Base-by-base conservation (phyloP, 2,888 invertebrate species). In the Galerucella pusilla region DNA sequence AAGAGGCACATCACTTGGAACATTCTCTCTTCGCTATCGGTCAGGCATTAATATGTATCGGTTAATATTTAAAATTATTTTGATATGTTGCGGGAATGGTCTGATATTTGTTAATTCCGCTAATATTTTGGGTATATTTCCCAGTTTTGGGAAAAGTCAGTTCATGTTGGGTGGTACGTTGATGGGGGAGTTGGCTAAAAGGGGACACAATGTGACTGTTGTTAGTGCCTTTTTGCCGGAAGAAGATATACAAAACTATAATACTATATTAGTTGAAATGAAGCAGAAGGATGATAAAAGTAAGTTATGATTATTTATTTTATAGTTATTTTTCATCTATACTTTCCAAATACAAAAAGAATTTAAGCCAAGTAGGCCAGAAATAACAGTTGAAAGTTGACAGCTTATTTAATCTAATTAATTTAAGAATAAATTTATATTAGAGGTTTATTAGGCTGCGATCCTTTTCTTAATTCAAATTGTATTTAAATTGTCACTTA, bases 111-210 rank as follows among this genome's bases (percentile, higher is more conserved):
- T 52, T 52, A 52, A 52, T 6, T 4, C 52, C 10, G 65, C 57
- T 11, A 45, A 57, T n/a, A 71, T 71, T 12, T 71, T 71, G 65
- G 71, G 71, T 14, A 65, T 71, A 20, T 71, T 71, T 66, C 59
- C 65, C 1, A 65, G 54, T 14, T 25, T 57, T 20, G 59, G 54
- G 11, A 42, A 11, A 42, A 46, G 45, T 46, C 71, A 66, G 25
- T 71, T 71, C 25, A 45, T 59, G 6, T 59, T 71, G 35, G 71
- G 71, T 5, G 42, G 11, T 3, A 46, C 16, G 14, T 35, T 71
- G n/a, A 59, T 71, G 46, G 28, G 57, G 45, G 49, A 42, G 4
- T 46, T 71, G 28, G 57, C 71, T 14, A 45, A 59, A 59, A 65
- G 45, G 12, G 65, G 65, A 6, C 71, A 71, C 25, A 65, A 71